Conservation (phyloP, 2,113 vertebrate species). For the Sphyrna mokarran region DNA sequence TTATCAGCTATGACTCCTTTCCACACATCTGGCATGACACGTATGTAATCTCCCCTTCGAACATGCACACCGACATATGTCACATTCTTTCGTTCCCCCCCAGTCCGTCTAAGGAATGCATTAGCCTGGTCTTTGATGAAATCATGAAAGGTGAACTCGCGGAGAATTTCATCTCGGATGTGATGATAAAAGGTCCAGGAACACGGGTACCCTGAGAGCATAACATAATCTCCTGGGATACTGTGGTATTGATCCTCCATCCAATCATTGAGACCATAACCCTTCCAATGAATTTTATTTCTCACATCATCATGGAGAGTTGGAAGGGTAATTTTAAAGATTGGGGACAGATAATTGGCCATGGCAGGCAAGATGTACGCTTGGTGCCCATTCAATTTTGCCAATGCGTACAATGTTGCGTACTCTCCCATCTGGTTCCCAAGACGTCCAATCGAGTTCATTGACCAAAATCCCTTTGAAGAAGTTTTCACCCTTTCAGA, state of each 20-base stretch:
- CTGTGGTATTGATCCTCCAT: conserved; percentile 40
- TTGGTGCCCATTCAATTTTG: conserved; percentile 44
- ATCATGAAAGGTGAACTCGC: conserved; percentile 41
- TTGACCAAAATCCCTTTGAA: conserved; percentile 41
- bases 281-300: background rate
- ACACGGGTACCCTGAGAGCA: conserved; percentile 38
- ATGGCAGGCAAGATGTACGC: conserved; percentile 44
- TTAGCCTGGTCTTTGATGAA: conserved; percentile 38
- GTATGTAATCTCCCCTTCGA: conserved; percentile 40
- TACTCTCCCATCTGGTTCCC: conserved; percentile 56
- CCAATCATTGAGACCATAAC: conserved; percentile 20
- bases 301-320: background rate
- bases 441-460: conserved; percentile 45
- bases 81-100: conserved; percentile 35
- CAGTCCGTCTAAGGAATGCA: conserved; percentile 7
- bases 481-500: background rate
- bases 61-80: conserved; percentile 42
- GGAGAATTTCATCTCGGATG: conserved; percentile 39
- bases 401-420: conserved; percentile 49
- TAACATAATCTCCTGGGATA: conserved; percentile 38
- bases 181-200: conserved; percentile 43
- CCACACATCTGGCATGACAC: conserved; percentile 40
- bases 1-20: conserved; percentile 42
- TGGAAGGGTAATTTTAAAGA: conserved; percentile 43
- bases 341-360: conserved; percentile 37